Evolutionary conservation across 2,797 vertebrate genomes (phyloP), one percentile per base, ranked within the genome.

Genomic region (Pseudomugil gertrudae): DNA sequence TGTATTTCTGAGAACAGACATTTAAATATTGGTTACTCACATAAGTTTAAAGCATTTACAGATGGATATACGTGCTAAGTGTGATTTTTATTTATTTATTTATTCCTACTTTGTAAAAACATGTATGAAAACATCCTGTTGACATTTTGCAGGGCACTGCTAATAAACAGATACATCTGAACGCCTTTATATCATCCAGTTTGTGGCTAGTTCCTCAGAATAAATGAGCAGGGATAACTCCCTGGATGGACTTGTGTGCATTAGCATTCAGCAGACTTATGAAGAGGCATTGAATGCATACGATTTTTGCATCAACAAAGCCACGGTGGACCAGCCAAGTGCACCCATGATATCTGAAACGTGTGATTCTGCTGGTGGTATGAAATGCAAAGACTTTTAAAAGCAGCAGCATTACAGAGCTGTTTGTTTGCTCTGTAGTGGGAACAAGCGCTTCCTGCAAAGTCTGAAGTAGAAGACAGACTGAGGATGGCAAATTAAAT

Each of bases 251-350:
- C 8, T 2, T 1, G 45, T 61, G 21, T 58, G 4, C 52, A 57
- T 43, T 30, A 54, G 27, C 3, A 64, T 74, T 69, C 35, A 60
- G 33, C 45, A 48, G 26, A 48, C 36, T 64, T 50, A 48, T n/a
- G 19, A 4, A 38, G 43, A 72, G 29, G 57, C 57, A 52, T 65
- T 13, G 60, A 27, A 63, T 63, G 40, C 65, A n/a, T 61, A 15
- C 43, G 27, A 63, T 60, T 53, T 69, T 32, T 62, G 69, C 62
- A 14, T 68, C 38, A 30, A 11, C 19, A 8, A 51, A 19, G 29
- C 66, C 65, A 78, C 15, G 0, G 43, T 47, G 24, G 63, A 66
- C 14, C 60, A 43, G 51, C 59, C 58, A 65, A 71, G 73, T 71
- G 43, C 21, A 64, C 23, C 63, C 68, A 33, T 7, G 3, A 11